Conservation (phyloP, 2,113 vertebrate genomes). For the Tursiops truncatus region DNA sequence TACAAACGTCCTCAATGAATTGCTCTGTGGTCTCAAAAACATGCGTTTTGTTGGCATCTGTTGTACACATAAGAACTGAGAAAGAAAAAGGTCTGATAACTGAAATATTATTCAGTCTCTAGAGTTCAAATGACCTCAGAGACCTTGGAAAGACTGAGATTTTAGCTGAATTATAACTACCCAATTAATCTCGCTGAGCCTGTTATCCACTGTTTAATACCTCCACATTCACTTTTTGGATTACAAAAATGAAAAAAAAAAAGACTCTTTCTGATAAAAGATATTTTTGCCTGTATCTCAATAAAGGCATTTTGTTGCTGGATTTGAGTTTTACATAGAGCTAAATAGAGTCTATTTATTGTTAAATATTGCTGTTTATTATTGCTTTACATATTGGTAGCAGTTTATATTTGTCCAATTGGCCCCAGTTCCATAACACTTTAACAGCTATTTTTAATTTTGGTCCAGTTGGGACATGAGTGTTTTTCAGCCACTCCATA, state of each 20-base stretch:
- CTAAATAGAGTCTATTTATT: neutral
- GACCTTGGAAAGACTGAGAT: constrained; percentile 36
- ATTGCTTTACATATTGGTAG: neutral
- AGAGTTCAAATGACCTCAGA: constrained; percentile 56
- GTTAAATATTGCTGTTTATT: neutral
- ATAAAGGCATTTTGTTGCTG: neutral
- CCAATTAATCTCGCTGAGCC: constrained; percentile 52
- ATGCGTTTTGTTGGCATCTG: neutral
- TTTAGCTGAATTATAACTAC: constrained; percentile 54
- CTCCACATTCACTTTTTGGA: neutral
- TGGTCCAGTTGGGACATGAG: neutral
- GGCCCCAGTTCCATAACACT: neutral
- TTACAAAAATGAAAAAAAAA: neutral
- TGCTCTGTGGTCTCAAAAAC: neutral
- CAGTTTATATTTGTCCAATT: neutral
- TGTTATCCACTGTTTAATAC: neutral
- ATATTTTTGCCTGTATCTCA: constrained; percentile 14
- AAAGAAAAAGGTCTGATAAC: constrained; percentile 6
- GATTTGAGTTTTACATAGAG: neutral
- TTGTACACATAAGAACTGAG: neutral
- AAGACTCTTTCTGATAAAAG: neutral
- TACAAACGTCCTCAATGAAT: neutral
- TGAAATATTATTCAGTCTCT: constrained; percentile 45
- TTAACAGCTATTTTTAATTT: neutral
- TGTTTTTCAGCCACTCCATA: neutral